A percentile compares a stretch with the other conserved stretches of the same genome.
Conservation (phyloP, 1,140 invertebrate genomes). For the Hylaeus volcanicus region DNA sequence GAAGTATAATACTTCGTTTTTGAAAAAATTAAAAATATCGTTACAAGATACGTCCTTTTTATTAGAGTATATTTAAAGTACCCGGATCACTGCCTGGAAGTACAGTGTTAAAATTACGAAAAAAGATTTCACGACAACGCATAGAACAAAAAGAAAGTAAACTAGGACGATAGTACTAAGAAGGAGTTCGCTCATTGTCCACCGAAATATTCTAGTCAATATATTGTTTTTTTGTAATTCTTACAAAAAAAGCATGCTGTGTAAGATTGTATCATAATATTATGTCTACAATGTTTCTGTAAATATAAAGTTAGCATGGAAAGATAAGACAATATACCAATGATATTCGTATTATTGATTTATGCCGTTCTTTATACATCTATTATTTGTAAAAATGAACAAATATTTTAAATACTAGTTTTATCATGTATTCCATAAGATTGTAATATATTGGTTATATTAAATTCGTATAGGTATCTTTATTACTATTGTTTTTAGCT, state of each 20-base stretch:
- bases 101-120: conserved; percentile 84
- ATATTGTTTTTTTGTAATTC: conserved; percentile 50
- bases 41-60: conserved; percentile 65
- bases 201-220: conserved; percentile 71
- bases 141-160: conserved; percentile 76
- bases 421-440: conserved; percentile 18
- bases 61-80: conserved; percentile 89
- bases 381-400: conserved; percentile 42
- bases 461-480: conserved; percentile 12
- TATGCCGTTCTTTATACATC: conserved; percentile 51
- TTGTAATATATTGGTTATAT: conserved; percentile 40
- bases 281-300: conserved; percentile 49
- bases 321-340: conserved; percentile 23
- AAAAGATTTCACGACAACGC: conserved; percentile 81
- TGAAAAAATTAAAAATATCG: conserved; percentile 6
- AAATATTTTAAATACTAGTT: conserved; percentile 21
- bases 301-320: conserved; percentile 49
- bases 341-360: conserved; percentile 45
- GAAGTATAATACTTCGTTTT: neutral
- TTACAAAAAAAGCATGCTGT: conserved; percentile 38
- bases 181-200: conserved; percentile 27
- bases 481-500: conserved; percentile 19
- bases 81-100: conserved; percentile 86
- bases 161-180: conserved; percentile 72
- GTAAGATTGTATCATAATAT: conserved; percentile 57